phyloP scores from a whole-genome alignment of 2,888 invertebrate genomes.

The Gastracanthus pulcherrimus region DNA sequence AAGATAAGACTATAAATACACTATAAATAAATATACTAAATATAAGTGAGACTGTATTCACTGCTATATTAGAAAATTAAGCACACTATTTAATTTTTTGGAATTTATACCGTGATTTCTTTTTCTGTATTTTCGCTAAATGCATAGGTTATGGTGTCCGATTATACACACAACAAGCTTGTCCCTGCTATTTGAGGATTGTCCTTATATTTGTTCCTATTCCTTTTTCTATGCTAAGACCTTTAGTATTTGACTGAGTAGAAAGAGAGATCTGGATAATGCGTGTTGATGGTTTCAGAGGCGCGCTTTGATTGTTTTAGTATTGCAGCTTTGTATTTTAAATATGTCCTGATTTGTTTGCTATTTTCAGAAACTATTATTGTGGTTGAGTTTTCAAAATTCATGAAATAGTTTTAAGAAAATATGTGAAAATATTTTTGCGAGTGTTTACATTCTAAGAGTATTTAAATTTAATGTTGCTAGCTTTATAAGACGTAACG shows the following conservation, averaged over 20 bases:
- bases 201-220: too few species aligned
- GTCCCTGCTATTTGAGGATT: too few species aligned
- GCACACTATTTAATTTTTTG: not conserved
- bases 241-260: not conserved
- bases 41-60: not conserved
- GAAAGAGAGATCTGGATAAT: not conserved
- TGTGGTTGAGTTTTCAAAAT: not conserved
- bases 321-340: not conserved
- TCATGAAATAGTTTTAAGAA: not conserved
- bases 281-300: not conserved
- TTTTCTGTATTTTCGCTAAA: not conserved
- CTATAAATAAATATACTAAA: not conserved
- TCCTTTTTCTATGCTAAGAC: too few species aligned
- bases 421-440: not conserved
- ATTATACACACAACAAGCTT: not conserved
- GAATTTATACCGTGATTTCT: not conserved
- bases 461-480: not conserved
- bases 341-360: not conserved
- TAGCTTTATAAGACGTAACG: too few species aligned
- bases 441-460: not conserved
- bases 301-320: not conserved
- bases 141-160: not conserved
- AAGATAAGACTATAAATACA: not conserved
- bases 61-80: not conserved
- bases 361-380: not conserved